A percentile compares a stretch with the other conserved stretches of the same genome.
These are phyloP conservation scores for Parapsyche elsis DNA, from an alignment of 1,140 invertebrate species.

Conservation along the genomic window DNA sequence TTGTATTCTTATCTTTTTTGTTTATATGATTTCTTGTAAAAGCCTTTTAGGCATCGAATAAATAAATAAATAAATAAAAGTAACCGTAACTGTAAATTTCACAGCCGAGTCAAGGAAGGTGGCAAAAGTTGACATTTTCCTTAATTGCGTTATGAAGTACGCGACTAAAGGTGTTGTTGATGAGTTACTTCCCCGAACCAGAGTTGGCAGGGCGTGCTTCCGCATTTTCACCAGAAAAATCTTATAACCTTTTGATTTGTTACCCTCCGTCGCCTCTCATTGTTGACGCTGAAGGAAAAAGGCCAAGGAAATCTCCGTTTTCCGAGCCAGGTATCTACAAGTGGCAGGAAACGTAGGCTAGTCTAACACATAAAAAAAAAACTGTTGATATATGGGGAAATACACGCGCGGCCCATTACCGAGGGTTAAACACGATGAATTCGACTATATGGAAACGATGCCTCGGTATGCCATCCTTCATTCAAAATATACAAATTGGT, in stretches of 20 bases:
- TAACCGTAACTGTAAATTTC: too few relatives aligned
- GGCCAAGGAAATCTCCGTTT: not conserved
- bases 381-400: too few relatives aligned
- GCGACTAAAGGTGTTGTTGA: not conserved
- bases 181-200: not conserved
- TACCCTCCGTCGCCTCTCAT: conserved; percentile 6
- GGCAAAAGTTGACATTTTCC: not conserved
- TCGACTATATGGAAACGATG: not conserved
- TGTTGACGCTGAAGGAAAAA: not conserved
- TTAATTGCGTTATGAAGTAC: not conserved
- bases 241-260: conserved; percentile 18
- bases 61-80: too few relatives aligned
- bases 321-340: not conserved
- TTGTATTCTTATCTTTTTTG: too few relatives aligned
- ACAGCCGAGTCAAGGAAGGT: not conserved
- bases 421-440: too few relatives aligned
- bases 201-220: not conserved
- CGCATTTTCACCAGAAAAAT: not conserved
- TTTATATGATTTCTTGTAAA: too few relatives aligned
- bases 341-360: too few relatives aligned
- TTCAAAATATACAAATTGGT: conserved; percentile 21
- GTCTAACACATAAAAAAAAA: too few relatives aligned
- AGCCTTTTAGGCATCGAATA: too few relatives aligned
- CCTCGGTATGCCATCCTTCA: not conserved
- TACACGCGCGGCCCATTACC: too few relatives aligned